These are phyloP conservation scores for Threskiornis aethiopicus DNA, from an alignment of 2,797 vertebrate species.

Conservation along the genomic window DNA sequence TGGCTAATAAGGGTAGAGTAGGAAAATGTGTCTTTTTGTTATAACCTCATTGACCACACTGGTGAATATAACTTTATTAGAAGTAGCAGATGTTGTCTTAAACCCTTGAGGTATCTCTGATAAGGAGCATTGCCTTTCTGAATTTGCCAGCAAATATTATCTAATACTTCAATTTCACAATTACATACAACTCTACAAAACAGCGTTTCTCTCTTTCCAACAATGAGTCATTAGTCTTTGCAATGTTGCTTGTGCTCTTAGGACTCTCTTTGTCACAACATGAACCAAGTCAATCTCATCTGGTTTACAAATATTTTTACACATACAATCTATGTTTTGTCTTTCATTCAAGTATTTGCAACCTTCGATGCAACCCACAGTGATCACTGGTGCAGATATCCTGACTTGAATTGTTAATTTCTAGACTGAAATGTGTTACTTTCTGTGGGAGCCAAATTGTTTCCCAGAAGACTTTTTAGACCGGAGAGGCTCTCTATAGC, in stretches of 20 bases:
- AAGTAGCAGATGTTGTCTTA: neutral
- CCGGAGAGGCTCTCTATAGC: neutral
- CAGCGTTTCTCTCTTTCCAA: neutral
- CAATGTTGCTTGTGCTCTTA: neutral
- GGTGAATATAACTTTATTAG: neutral
- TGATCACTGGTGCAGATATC: neutral
- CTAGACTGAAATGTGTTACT: neutral
- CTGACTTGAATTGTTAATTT: neutral
- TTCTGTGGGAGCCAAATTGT: conserved; percentile 9
- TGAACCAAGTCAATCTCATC: neutral
- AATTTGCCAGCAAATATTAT: neutral
- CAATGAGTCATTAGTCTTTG: neutral
- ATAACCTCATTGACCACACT: neutral
- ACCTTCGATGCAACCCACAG: neutral
- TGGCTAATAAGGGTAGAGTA: neutral
- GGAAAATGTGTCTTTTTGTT: neutral
- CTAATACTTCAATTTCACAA: neutral
- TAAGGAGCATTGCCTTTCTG: neutral
- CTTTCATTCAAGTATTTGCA: neutral
- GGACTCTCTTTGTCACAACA: neutral
- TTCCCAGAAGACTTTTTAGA: conserved; percentile 38
- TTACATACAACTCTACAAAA: neutral
- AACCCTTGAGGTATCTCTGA: neutral
- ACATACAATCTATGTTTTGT: neutral
- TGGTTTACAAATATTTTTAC: neutral